Base-by-base conservation (phyloP, 2,888 invertebrate species). In the Xanthorhoe designata region DNA sequence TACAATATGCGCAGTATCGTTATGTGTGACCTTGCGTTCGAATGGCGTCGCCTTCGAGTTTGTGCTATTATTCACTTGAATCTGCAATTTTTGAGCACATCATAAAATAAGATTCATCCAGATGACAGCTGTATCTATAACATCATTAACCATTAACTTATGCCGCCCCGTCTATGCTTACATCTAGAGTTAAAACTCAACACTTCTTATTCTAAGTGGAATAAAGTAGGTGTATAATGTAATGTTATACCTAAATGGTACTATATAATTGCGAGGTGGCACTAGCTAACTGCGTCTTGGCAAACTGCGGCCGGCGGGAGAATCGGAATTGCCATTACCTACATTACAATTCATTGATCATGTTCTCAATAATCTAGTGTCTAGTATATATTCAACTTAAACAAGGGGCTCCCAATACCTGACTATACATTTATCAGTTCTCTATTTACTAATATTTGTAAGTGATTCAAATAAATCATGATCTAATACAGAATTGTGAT, bases 261-360 rank as follows among this genome's bases (percentile, higher is more conserved):
- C 82, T 87, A 87, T 75, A 80, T 80, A 83, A 85, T 83, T 91
- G 91, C 91, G 91, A 91, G 91, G 91, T 91, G 87, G 87, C 83
- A 81, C 87, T 85, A 85, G 81, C 84, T 85, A 85, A 81, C 83
- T 86, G 86, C 84, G 71, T 79, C 83, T 81, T 62, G 85, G 83
- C 83, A 83, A 78, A 80, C 73, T 78, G 82, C 82, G 54, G 56
- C 63, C 54, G 52, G 57, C 45, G 49, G 55, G 55, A 55, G 8
- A n/a, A 68, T 56, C 67, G 53, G 17, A 65, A 49, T 61, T 52
- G 49, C 51, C 19, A 54, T 17, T 17, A n/a, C n/a, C n/a, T n/a
- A 56, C 15, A n/a, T 0, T 47, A 9, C 38, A 49, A 49, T 49
- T 32, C 24, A 49, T 47, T 32, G 57, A 13, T 51, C 19, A 24